Percentiles rank a stretch among this genome's conserved stretches.
phyloP scores from a whole-genome alignment of 1,140 invertebrate genomes.

The Proales similis region DNA sequence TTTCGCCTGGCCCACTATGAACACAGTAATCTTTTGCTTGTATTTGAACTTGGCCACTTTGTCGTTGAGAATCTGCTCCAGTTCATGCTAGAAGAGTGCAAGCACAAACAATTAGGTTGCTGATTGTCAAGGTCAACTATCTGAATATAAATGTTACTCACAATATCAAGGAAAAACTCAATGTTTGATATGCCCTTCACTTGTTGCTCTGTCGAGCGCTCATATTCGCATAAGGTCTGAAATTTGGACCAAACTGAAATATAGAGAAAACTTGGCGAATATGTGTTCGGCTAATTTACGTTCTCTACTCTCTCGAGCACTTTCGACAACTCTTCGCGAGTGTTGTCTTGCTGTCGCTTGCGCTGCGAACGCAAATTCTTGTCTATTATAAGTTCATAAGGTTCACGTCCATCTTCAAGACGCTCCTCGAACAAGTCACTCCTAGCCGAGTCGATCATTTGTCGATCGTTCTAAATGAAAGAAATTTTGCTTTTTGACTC shows the following conservation, averaged over 20 bases:
- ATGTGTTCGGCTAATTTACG: slow-evolving; percentile 1
- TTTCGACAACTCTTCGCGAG: slow-evolving; percentile 27
- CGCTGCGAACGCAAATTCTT: slow-evolving; percentile 21
- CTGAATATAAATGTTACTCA: too few relatives aligned
- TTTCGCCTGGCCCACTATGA: slow-evolving; percentile 31
- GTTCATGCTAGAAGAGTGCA: slow-evolving; percentile 8
- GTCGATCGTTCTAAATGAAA: too few relatives aligned
- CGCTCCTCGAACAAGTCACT: too few relatives aligned
- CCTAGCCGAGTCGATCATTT: too few relatives aligned
- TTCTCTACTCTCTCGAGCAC: slow-evolving; percentile 32
- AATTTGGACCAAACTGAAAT: neutral
- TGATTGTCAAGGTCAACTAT: too few relatives aligned
- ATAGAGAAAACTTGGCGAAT: neutral
- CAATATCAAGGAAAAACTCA: slow-evolving; percentile 26
- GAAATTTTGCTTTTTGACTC: too few relatives aligned
- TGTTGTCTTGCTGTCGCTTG: slow-evolving; percentile 12
- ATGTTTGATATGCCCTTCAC: slow-evolving; percentile 4
- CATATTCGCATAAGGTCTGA: slow-evolving; percentile 33
- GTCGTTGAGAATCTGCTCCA: slow-evolving; percentile 28
- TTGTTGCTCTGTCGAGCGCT: slow-evolving; percentile 4
- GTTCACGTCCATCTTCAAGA: too few relatives aligned
- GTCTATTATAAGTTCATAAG: slow-evolving; percentile 24
- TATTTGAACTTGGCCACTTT: slow-evolving; percentile 36
- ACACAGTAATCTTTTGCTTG: slow-evolving; percentile 33
- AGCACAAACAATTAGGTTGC: too few relatives aligned